Evolutionary conservation across 2,888 invertebrate genomes (phyloP).

Genomic region (Myathropa florea): DNA sequence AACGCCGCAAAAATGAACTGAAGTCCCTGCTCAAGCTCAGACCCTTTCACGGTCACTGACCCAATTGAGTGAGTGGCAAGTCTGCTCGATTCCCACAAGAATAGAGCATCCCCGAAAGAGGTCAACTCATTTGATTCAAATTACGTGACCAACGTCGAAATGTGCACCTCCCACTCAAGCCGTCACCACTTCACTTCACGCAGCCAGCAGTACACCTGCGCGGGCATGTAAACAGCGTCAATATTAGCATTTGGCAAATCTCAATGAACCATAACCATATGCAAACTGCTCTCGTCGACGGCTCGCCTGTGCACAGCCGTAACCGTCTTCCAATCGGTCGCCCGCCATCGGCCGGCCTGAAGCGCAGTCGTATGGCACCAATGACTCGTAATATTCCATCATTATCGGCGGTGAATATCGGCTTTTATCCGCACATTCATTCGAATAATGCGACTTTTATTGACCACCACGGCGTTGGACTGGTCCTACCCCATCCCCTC

Average conservation of each 20-base stretch:
- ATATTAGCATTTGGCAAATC: slow-evolving; percentile 43
- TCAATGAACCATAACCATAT: slow-evolving; percentile 51
- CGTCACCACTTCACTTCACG: not conserved
- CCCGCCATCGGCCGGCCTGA: not conserved
- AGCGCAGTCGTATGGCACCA: slow-evolving; percentile 34
- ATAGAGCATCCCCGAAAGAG: not conserved
- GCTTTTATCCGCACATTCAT: slow-evolving; percentile 51
- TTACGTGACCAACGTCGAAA: not conserved
- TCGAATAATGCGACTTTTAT: slow-evolving; percentile 63
- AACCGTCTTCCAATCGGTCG: slow-evolving; percentile 30
- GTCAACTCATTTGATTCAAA: not conserved
- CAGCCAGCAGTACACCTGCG: not conserved
- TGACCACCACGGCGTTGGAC: slow-evolving; percentile 28
- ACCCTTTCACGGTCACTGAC: not conserved
- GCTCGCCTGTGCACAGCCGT: not conserved
- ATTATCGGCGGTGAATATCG: slow-evolving; percentile 46
- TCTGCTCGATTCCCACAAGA: not conserved
- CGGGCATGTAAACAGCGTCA: slow-evolving; percentile 35
- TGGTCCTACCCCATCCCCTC: too few relatives aligned
- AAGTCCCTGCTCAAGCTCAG: not conserved
- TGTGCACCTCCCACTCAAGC: not conserved
- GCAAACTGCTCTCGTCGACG: too few relatives aligned
- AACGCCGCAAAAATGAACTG: not conserved
- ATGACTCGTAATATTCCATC: slow-evolving; percentile 37
- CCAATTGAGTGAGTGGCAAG: not conserved